phyloP scores from a whole-genome alignment of 2,113 vertebrate genomes.

The Myotis brandtii region DNA sequence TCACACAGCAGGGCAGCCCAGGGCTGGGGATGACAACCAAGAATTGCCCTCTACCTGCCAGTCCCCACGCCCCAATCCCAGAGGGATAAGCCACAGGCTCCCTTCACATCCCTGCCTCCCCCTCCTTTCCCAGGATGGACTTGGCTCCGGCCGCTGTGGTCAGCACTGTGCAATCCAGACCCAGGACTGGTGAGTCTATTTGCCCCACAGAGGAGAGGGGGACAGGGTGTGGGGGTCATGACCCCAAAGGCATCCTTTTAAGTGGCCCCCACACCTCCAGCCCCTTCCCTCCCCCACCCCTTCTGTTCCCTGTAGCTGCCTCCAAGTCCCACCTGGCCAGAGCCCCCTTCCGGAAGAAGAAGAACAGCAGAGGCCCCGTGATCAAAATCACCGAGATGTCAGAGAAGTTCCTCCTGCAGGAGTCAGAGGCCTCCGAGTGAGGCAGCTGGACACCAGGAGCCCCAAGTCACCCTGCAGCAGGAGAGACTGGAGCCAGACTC shows the following conservation, averaged over 20 bases:
- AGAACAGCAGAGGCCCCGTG: constrained; percentile 39
- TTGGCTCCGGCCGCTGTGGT: constrained; percentile 78
- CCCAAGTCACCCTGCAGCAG: background rate
- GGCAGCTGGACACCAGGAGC: background rate
- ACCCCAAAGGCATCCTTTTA: constrained; percentile 36
- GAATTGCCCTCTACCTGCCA: background rate
- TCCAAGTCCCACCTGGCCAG: constrained; percentile 47
- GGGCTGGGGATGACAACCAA: background rate
- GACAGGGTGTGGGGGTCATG: background rate
- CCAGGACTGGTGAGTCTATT: constrained; percentile 77
- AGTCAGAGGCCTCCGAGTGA: constrained; percentile 74
- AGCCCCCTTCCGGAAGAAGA: constrained; percentile 64
- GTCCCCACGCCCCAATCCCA: background rate
- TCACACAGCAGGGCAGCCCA: background rate
- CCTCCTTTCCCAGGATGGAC: constrained; percentile 81
- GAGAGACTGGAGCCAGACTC: constrained; percentile 19
- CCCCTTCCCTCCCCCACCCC: constrained; percentile 20
- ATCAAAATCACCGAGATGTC: constrained; percentile 77
- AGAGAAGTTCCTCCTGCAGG: constrained; percentile 76
- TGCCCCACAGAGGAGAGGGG: background rate
- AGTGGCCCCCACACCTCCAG: constrained; percentile 45
- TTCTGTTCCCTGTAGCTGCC: constrained; percentile 62
- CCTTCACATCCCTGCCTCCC: background rate
- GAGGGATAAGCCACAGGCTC: background rate
- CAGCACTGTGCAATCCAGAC: constrained; percentile 68